Conservation (phyloP, 1,140 invertebrate species). For the Heliconius hermathena region DNA sequence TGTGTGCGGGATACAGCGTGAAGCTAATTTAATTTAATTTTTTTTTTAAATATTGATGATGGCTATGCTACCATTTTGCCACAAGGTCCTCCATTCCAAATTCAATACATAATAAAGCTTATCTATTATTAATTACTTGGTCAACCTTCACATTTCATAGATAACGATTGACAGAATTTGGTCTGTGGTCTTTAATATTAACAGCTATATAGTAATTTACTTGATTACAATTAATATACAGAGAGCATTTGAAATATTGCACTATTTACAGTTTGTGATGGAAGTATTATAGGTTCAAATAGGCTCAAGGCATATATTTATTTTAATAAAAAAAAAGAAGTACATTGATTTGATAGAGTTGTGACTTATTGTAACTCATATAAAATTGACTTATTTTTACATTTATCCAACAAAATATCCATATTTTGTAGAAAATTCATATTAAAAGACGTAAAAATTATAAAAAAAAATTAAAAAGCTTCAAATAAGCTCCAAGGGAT, state of each 20-base stretch:
- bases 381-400: too few species aligned
- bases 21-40: too few species aligned
- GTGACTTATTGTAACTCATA: too few species aligned
- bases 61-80: neutral
- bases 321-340: too few species aligned
- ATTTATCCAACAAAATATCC: neutral
- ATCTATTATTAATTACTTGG: conserved; percentile 1
- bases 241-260: neutral
- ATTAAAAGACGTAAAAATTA: too few species aligned
- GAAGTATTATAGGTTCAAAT: neutral
- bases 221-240: neutral
- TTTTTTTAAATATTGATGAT: neutral
- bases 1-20: too few species aligned
- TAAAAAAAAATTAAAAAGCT: neutral
- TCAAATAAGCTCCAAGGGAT: neutral
- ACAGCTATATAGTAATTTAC: neutral
- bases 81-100: neutral
- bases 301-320: too few species aligned
- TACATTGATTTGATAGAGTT: too few species aligned
- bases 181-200: conserved; percentile 12
- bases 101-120: neutral
- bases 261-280: neutral
- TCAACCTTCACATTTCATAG: neutral
- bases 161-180: conserved; percentile 2
- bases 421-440: too few species aligned